These are phyloP conservation scores for Danio kyathit DNA, from an alignment of 2,797 vertebrate genomes.

Conservation along the genomic window DNA sequence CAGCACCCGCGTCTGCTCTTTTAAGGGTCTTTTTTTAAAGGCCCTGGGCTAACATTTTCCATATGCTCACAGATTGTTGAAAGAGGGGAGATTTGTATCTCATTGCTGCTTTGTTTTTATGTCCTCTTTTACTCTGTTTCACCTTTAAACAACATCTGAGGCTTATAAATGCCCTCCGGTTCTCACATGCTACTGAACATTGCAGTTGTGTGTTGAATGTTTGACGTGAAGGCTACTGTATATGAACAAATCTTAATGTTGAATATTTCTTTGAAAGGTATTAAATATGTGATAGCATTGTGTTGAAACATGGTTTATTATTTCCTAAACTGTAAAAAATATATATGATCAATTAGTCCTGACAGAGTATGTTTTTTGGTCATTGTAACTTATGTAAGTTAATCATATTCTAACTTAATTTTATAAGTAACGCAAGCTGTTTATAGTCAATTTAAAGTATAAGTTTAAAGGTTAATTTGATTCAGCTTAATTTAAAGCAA, in stretches of 20 bases:
- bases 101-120: background rate
- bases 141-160: conserved; percentile 19
- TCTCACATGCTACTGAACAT: background rate
- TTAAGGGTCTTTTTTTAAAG: conserved; percentile 27
- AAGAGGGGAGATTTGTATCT: conserved; percentile 7
- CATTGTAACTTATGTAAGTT: too few relatives aligned
- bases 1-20: conserved; percentile 36
- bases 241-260: background rate
- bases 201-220: conserved; percentile 8
- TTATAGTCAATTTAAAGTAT: too few relatives aligned
- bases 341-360: too few relatives aligned
- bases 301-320: background rate
- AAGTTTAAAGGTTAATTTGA: too few relatives aligned
- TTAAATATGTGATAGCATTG: background rate
- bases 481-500: too few relatives aligned
- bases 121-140: background rate
- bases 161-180: conserved; percentile 7
- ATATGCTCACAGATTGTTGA: conserved; percentile 22
- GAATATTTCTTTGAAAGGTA: background rate
- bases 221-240: background rate
- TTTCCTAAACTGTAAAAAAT: background rate
- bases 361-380: too few relatives aligned
- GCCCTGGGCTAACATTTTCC: conserved; percentile 33
- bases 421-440: too few relatives aligned
- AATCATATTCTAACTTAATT: too few relatives aligned